phyloP scores from a whole-genome alignment of 30 jellyfish, hydroid and myxozoan genomes.

The Calvadosia cruxmelitensis region DNA sequence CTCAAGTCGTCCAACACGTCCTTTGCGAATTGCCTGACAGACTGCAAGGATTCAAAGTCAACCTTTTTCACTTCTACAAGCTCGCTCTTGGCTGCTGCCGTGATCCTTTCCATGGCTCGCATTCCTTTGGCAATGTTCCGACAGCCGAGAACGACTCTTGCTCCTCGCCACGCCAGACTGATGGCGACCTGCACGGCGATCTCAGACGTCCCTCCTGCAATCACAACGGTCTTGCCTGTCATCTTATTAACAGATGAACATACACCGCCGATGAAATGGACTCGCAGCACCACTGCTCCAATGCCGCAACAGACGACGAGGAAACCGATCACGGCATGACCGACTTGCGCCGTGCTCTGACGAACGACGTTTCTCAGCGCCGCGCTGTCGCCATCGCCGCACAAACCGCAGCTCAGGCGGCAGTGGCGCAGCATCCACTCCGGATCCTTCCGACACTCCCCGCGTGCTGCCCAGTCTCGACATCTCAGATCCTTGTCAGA shows the following conservation, averaged over 20 bases:
- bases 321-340: not conserved
- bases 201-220: not conserved
- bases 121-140: not conserved
- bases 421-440: not conserved
- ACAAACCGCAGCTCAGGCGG: not conserved
- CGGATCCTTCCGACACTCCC: not conserved
- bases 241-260: not conserved
- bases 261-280: not conserved
- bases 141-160: not conserved
- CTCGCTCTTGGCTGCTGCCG: not conserved
- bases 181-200: not conserved
- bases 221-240: not conserved
- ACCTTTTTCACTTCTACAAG: not conserved
- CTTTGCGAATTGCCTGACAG: not conserved
- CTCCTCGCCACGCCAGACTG: slow-evolving; percentile 2
- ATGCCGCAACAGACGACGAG: not conserved
- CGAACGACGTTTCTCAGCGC: not conserved
- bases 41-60: not conserved
- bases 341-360: not conserved
- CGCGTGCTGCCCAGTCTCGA: not conserved
- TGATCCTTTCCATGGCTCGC: not conserved
- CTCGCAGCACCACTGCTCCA: not conserved
- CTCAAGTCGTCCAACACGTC: not conserved
- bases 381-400: not conserved
- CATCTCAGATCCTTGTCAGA: not conserved